Evolutionary conservation across 2,113 vertebrate genomes (phyloP).

Genomic region (Clarias macrocephalus): DNA sequence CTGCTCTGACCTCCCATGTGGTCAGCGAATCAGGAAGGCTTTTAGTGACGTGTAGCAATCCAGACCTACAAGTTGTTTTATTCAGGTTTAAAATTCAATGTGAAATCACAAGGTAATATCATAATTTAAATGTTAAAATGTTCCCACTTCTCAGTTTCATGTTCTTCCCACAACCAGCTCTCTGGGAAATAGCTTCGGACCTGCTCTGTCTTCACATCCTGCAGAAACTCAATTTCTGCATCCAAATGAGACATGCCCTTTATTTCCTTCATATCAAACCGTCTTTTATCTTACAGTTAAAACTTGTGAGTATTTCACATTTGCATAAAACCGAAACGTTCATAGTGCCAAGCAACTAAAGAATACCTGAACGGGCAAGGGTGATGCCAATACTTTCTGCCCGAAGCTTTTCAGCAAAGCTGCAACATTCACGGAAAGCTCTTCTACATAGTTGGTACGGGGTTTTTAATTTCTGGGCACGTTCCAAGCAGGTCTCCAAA

Average conservation of each 20-base stretch:
- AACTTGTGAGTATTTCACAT: background rate
- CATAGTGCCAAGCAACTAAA: background rate
- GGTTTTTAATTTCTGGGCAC: background rate
- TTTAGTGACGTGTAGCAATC: conserved; percentile 58
- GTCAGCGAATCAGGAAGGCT: conserved; percentile 88
- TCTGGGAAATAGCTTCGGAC: conserved; percentile 93
- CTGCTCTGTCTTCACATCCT: conserved; percentile 68
- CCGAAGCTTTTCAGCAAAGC: conserved; percentile 49
- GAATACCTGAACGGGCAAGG: conserved; percentile 79
- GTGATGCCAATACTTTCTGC: background rate
- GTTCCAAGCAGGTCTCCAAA: background rate
- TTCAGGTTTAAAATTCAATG: background rate
- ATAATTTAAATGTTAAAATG: background rate
- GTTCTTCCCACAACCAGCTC: conserved; percentile 95
- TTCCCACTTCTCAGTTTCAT: conserved; percentile 67
- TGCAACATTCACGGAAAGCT: conserved; percentile 61
- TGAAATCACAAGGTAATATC: background rate
- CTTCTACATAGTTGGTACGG: background rate
- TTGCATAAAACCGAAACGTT: background rate
- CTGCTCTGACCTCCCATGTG: conserved; percentile 87
- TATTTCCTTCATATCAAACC: background rate
- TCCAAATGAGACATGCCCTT: conserved; percentile 9
- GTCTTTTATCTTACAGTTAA: background rate
- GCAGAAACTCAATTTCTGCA: conserved; percentile 70
- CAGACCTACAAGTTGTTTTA: conserved; percentile 57